These are phyloP conservation scores for Acromyrmex echinatior DNA, from an alignment of 1,140 invertebrate species.

Conservation along the genomic window DNA sequence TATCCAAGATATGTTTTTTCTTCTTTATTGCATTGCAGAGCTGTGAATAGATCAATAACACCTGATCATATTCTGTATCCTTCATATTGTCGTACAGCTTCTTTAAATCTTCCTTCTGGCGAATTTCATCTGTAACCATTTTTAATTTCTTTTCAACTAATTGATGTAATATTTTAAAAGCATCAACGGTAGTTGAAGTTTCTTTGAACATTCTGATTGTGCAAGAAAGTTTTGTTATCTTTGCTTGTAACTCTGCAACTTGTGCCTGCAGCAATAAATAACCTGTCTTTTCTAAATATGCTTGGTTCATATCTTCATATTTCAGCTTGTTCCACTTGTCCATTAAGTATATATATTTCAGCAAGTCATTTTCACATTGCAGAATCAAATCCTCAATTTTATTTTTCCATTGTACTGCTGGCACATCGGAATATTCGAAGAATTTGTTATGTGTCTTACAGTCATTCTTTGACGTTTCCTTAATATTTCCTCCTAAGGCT, in stretches of 20 bases:
- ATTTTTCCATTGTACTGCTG: conserved; percentile 78
- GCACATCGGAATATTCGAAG: conserved; percentile 62
- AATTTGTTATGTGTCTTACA: conserved; percentile 64
- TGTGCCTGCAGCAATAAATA: conserved; percentile 75
- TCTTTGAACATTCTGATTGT: conserved; percentile 80
- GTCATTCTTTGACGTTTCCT: conserved; percentile 72
- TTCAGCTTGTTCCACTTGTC: conserved; percentile 78
- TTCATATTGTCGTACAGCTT: conserved; percentile 76
- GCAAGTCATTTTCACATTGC: conserved; percentile 73
- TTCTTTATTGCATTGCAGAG: conserved; percentile 78
- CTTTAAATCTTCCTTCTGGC: conserved; percentile 74
- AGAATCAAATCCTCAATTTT: conserved; percentile 78
- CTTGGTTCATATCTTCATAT: conserved; percentile 68
- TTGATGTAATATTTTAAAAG: conserved; percentile 74
- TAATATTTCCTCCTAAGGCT: conserved; percentile 73
- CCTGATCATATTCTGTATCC: conserved; percentile 78
- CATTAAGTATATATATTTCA: conserved; percentile 68
- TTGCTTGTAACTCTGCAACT: conserved; percentile 78
- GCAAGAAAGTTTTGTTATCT: conserved; percentile 77
- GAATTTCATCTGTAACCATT: conserved; percentile 70
- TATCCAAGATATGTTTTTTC: conserved; percentile 78
- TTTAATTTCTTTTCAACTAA: conserved; percentile 75
- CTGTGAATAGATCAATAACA: conserved; percentile 77
- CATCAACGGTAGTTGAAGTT: conserved; percentile 77
- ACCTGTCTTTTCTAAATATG: conserved; percentile 74